These are phyloP conservation scores for Oryzias javanicus DNA, from an alignment of 2,113 vertebrate genomes.

Conservation along the genomic window DNA sequence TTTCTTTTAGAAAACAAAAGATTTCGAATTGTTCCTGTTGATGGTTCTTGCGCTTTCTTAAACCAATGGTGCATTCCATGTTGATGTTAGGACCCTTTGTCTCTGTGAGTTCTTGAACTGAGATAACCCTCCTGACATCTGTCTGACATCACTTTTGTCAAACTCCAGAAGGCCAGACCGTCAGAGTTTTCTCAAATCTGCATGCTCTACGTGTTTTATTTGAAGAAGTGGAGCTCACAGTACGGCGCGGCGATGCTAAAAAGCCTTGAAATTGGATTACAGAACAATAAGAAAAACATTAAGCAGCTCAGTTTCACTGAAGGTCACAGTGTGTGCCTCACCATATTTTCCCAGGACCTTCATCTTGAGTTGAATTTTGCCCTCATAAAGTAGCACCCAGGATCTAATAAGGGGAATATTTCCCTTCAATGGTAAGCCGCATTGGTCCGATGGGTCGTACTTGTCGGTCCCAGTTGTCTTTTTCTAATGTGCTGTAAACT, in stretches of 20 bases:
- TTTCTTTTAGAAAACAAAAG: no score
- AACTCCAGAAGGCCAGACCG: not conserved
- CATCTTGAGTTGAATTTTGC: not conserved
- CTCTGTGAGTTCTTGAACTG: not conserved
- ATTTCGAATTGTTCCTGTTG: not conserved
- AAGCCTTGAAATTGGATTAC: not conserved
- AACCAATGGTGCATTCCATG: no score
- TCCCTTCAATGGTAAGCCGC: slow-evolving; percentile 11
- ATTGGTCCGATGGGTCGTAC: slow-evolving; percentile 25
- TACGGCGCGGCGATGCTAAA: no score
- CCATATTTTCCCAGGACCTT: slow-evolving; percentile 1
- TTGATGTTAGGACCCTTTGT: no score
- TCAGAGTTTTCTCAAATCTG: not conserved
- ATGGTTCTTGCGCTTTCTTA: not conserved
- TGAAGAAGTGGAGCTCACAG: not conserved
- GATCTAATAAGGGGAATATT: slow-evolving; percentile 1
- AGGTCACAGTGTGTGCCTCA: not conserved
- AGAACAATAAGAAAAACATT: not conserved
- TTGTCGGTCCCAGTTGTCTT: slow-evolving; percentile 22
- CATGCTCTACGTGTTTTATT: not conserved
- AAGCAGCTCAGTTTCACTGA: not conserved
- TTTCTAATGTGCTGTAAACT: slow-evolving; percentile 60
- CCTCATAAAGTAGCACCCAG: slow-evolving; percentile 3
- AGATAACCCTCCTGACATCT: not conserved
- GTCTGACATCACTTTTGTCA: not conserved